These are phyloP conservation scores for Slavum lentiscoides DNA, from an alignment of 2,888 invertebrate species.

Conservation along the genomic window DNA sequence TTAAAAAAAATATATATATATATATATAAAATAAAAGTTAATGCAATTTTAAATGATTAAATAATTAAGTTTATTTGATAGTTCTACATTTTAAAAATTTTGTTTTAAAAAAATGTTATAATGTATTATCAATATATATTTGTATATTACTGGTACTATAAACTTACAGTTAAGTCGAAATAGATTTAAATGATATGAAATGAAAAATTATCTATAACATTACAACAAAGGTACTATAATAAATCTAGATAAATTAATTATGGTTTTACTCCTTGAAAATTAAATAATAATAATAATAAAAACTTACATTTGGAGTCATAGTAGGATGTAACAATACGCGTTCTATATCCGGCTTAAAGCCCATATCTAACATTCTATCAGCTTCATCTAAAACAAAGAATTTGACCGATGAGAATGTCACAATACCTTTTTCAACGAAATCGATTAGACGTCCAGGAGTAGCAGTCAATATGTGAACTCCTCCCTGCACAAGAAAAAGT, in stretches of 20 bases:
- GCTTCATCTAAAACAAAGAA: slow-evolving; percentile 80
- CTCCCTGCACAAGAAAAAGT: slow-evolving; percentile 60
- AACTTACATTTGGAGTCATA: slow-evolving; percentile 66
- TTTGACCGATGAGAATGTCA: slow-evolving; percentile 65
- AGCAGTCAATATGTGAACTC: slow-evolving; percentile 73
- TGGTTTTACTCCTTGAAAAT: neutral
- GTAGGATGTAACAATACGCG: slow-evolving; percentile 68
- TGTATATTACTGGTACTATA: too few relatives aligned
- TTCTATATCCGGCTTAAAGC: slow-evolving; percentile 67
- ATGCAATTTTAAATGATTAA: too few relatives aligned
- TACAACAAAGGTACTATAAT: too few relatives aligned
- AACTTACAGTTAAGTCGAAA: too few relatives aligned
- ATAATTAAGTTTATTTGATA: too few relatives aligned
- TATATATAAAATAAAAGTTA: too few relatives aligned
- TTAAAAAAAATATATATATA: too few relatives aligned
- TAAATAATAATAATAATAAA: neutral
- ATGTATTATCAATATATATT: too few relatives aligned
- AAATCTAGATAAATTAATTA: neutral
- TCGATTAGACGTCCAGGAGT: slow-evolving; percentile 74
- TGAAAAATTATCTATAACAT: too few relatives aligned
- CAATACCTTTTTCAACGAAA: slow-evolving; percentile 66
- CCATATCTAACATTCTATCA: slow-evolving; percentile 80
- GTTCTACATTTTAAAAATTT: too few relatives aligned
- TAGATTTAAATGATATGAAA: too few relatives aligned
- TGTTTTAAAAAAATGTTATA: too few relatives aligned